Conservation (phyloP, 2,888 invertebrate genomes). For the Amphipoea lucens region DNA sequence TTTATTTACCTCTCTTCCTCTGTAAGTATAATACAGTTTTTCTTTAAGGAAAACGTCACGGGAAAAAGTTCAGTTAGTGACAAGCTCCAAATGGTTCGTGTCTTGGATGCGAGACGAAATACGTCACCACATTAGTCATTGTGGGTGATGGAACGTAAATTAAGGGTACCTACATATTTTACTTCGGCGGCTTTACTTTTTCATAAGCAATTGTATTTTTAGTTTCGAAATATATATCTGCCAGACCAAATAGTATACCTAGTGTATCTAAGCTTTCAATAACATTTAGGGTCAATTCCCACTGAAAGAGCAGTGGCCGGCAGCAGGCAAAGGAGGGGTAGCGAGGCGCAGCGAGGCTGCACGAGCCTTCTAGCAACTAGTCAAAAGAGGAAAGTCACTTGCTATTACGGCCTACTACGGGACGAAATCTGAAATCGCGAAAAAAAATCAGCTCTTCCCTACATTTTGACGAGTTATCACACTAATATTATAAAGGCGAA, state of each 20-base stretch:
- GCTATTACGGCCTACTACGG: too few relatives aligned
- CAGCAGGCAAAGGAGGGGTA: too few relatives aligned
- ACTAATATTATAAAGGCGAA: too few relatives aligned
- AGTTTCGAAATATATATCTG: background rate
- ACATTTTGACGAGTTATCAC: too few relatives aligned
- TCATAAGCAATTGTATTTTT: background rate
- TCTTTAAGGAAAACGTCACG: conserved; percentile 48
- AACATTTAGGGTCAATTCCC: background rate
- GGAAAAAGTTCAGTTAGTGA: conserved; percentile 40
- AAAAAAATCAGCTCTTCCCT: too few relatives aligned
- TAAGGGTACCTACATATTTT: background rate
- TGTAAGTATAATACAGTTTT: conserved; percentile 41
- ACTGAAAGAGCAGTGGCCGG: too few relatives aligned
- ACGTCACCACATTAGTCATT: conserved; percentile 38
- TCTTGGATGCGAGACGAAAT: conserved; percentile 29
- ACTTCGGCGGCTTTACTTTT: background rate
- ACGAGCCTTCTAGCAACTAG: too few relatives aligned
- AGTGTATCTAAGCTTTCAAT: background rate
- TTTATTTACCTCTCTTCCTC: conserved; percentile 41
- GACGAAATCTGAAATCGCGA: too few relatives aligned
- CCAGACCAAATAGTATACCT: background rate
- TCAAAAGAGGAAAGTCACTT: too few relatives aligned
- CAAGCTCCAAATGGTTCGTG: conserved; percentile 41
- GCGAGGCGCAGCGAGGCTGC: too few relatives aligned
- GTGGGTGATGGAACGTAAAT: conserved; percentile 10